A percentile compares a stretch with the other conserved stretches of the same genome.
Conservation (phyloP, 2,113 vertebrate genomes). For the Promerops cafer region DNA sequence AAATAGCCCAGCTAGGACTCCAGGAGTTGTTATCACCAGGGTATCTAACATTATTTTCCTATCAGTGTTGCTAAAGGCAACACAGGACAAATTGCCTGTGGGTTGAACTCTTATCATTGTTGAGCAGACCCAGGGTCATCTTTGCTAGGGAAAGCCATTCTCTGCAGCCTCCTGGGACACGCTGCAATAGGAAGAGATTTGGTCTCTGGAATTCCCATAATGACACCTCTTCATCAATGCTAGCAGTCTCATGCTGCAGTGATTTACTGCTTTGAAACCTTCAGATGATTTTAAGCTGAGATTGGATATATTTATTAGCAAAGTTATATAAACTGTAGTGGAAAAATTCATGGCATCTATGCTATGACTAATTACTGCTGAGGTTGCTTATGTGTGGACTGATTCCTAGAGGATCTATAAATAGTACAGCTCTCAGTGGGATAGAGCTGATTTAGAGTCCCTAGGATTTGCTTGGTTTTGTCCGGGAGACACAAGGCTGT, state of each 20-base stretch:
- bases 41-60: neutral
- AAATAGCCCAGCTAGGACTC: neutral
- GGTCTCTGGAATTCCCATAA: conserved; percentile 1
- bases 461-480: neutral
- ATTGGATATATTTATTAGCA: neutral
- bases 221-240: neutral
- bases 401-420: neutral
- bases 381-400: neutral
- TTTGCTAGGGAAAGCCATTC: neutral
- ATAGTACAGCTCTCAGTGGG: neutral
- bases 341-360: neutral
- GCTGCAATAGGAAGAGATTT: neutral
- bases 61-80: neutral
- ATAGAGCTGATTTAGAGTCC: neutral
- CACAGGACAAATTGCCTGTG: neutral
- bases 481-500: neutral
- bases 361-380: neutral
- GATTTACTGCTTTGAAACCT: neutral
- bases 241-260: neutral
- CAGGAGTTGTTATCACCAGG: neutral
- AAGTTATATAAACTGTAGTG: neutral
- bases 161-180: neutral
- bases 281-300: neutral
- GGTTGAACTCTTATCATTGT: neutral
- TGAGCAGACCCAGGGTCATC: neutral